Base-by-base conservation (phyloP, 2,113 vertebrate genomes). In the Mirounga angustirostris region DNA sequence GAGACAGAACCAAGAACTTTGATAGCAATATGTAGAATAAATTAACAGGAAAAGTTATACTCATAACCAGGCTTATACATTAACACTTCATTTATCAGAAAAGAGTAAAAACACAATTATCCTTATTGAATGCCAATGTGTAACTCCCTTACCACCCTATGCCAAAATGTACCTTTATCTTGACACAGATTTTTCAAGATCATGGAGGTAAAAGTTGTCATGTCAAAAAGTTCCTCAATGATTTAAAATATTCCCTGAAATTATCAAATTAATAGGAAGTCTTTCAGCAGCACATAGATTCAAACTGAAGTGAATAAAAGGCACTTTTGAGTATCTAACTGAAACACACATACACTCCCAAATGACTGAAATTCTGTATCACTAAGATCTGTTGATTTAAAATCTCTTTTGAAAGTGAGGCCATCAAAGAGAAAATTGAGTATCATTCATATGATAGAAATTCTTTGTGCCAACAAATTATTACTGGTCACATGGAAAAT, bases 161-260 rank as follows among this genome's bases (percentile, higher is more conserved):
- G 36, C 30, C n/a, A 89, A 7, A 6, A 67, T 0, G 4, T 40
- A 22, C 19, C 19, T 91, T 93, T 89, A n/a, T 56, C 63, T n/a
- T 59, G 18, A 84, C 12, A 16, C 0, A 11, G 13, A 74, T 63
- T 71, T 91, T 89, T 82, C n/a, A 84, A 74, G 30, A 81, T 88
- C 46, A 78, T 36, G 16, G 40, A 92, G 54, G 85, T 33, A 52
- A 76, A 94, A 82, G 1, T 36, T 94, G n/a, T 40, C 16, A 59
- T 30, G 7, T 69, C 61, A 96, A 43, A 92, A 88, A 71, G 18
- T 94, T 87, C 65, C 36, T 95, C 36, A 92, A 5, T 73, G 21
- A 88, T 30, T 79, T 40, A 81, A 91, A n/a, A 69, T 96, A 14
- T 50, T 73, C 19, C n/a, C 18, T 28, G 67, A n/a, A 90, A 86